Conservation (phyloP, 2,888 invertebrate species). For the Leptinotarsa peninsularis region DNA sequence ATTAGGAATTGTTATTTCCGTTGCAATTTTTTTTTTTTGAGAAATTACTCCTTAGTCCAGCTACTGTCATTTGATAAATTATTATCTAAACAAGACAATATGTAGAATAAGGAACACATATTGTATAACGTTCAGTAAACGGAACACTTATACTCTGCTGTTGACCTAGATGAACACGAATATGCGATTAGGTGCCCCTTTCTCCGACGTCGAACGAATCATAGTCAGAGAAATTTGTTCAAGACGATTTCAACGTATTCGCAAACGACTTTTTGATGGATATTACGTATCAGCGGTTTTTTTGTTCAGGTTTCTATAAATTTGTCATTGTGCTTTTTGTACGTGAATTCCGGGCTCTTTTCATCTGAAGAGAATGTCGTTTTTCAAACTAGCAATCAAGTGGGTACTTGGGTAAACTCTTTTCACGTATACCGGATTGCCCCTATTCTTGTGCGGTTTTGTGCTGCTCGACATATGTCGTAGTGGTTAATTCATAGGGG, state of each 20-base stretch:
- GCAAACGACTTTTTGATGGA: not conserved
- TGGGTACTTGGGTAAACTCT: not conserved
- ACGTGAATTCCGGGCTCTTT: not conserved
- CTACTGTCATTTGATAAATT: not conserved
- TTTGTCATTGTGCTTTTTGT: not conserved
- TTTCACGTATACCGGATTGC: not conserved
- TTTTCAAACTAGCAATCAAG: not conserved
- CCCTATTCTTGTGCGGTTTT: not conserved
- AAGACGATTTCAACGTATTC: not conserved
- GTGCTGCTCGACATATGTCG: not conserved
- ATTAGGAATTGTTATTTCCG: too few relatives aligned
- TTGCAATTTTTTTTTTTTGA: too few relatives aligned
- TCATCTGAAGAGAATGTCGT: not conserved
- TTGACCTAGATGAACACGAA: constrained; percentile 6
- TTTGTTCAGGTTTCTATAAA: not conserved
- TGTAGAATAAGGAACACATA: not conserved
- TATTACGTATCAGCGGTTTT: not conserved
- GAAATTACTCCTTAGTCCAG: not conserved
- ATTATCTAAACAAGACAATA: not conserved
- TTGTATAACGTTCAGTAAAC: constrained; percentile 9
- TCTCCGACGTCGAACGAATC: constrained; percentile 8
- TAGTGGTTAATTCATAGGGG: not conserved
- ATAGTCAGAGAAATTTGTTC: not conserved
- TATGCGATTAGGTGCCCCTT: constrained; percentile 13
- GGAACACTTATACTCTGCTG: not conserved